phyloP scores from a whole-genome alignment of 2,797 vertebrate genomes.

The Lindbergichthys nudifrons region DNA sequence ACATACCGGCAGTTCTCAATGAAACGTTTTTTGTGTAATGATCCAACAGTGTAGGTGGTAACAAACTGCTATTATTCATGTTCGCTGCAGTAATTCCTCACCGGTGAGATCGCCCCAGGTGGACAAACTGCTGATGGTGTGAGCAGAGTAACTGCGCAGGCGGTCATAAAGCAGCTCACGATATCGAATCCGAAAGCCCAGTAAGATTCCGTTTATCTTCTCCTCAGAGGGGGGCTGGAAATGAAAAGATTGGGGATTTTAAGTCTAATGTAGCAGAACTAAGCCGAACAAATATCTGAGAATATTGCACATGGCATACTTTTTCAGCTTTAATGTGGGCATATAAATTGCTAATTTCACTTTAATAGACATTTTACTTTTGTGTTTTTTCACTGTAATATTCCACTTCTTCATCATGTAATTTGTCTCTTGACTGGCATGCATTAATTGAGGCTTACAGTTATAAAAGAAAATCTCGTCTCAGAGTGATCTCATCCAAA shows the following conservation, averaged over 20 bases:
- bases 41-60: background rate
- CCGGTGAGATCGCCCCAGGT: constrained; percentile 92
- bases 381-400: constrained; percentile 12
- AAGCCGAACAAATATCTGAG: background rate
- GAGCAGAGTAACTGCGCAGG: constrained; percentile 86
- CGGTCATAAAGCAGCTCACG: constrained; percentile 91
- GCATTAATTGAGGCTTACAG: constrained; percentile 15
- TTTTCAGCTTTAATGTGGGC: constrained; percentile 3
- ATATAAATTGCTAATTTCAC: constrained; percentile 14
- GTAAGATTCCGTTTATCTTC: constrained; percentile 95
- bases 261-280: background rate
- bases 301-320: background rate
- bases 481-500: constrained; percentile 43
- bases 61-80: background rate
- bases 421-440: constrained; percentile 25
- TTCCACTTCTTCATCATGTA: background rate
- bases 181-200: constrained; percentile 94
- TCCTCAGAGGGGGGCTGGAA: constrained; percentile 91
- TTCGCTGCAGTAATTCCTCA: constrained; percentile 74
- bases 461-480: constrained; percentile 8
- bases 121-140: constrained; percentile 79
- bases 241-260: background rate
- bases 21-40: background rate
- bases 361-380: constrained; percentile 4
- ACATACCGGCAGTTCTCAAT: background rate